phyloP scores from a whole-genome alignment of 2,888 invertebrate genomes.

The Mantis religiosa region DNA sequence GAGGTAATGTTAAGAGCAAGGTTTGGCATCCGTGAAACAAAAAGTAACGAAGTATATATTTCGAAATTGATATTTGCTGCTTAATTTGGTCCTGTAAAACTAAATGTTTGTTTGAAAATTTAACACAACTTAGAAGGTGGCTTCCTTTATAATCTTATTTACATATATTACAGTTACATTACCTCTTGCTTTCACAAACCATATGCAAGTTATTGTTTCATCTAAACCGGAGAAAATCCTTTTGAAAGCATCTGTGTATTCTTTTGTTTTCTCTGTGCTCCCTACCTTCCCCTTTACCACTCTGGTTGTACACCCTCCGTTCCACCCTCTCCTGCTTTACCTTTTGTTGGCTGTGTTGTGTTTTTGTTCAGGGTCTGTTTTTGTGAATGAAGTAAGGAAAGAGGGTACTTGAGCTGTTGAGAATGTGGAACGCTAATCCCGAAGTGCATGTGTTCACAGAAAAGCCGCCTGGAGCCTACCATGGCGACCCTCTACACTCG shows the following conservation, averaged over 20 bases:
- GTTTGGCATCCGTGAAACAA: too few relatives aligned
- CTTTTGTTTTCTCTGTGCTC: background rate
- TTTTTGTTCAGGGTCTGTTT: background rate
- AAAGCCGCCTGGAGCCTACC: constrained; percentile 9
- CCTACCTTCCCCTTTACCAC: background rate
- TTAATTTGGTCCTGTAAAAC: too few relatives aligned
- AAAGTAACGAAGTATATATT: too few relatives aligned
- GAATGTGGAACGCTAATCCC: background rate
- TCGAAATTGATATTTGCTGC: too few relatives aligned
- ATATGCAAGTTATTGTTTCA: background rate
- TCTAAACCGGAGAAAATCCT: background rate
- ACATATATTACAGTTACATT: too few relatives aligned
- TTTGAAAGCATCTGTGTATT: background rate
- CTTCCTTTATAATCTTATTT: too few relatives aligned
- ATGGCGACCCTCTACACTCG: constrained; percentile 2
- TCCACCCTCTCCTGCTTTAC: background rate
- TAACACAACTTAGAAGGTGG: too few relatives aligned
- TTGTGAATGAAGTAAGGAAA: background rate
- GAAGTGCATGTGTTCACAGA: constrained; percentile 3
- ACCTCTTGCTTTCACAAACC: background rate
- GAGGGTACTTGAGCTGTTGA: background rate
- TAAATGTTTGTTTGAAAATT: too few relatives aligned
- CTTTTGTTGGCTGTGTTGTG: background rate
- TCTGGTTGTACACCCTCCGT: background rate
- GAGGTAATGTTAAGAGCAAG: too few relatives aligned